Conservation (phyloP, 2,888 invertebrate genomes). For the Linnaemya vulpina region DNA sequence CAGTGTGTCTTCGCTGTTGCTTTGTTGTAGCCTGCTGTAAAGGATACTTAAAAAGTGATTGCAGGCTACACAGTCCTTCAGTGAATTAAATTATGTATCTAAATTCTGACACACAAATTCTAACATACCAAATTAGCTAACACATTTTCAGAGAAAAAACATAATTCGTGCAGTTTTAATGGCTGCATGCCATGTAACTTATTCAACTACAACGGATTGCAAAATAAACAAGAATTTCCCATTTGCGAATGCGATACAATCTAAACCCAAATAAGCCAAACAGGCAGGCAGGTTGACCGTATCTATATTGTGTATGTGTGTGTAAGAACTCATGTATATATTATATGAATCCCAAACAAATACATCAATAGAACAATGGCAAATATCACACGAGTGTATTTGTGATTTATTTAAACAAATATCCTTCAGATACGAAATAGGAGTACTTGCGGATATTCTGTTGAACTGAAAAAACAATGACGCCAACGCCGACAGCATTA, state of each 20-base stretch:
- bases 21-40: background rate
- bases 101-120: background rate
- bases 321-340: background rate
- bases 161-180: background rate
- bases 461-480: conserved; percentile 2
- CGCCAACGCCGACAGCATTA: conserved; percentile 12
- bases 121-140: conserved; percentile 5
- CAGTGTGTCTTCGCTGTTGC: background rate
- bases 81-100: background rate
- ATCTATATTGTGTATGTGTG: background rate
- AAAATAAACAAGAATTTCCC: conserved; percentile 11
- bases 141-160: background rate
- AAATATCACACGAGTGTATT: background rate
- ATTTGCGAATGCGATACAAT: conserved; percentile 3
- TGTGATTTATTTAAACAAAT: background rate
- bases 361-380: background rate
- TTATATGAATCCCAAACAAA: background rate
- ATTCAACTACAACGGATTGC: background rate
- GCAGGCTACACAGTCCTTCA: background rate
- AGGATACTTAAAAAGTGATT: conserved; percentile 8
- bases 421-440: background rate
- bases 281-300: background rate
- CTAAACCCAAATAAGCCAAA: background rate
- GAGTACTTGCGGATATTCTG: background rate
- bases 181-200: conserved; percentile 12